Percentiles rank a stretch among this genome's conserved stretches.
These are phyloP conservation scores for Diaphora mendica DNA, from an alignment of 2,888 invertebrate genomes.

Conservation along the genomic window DNA sequence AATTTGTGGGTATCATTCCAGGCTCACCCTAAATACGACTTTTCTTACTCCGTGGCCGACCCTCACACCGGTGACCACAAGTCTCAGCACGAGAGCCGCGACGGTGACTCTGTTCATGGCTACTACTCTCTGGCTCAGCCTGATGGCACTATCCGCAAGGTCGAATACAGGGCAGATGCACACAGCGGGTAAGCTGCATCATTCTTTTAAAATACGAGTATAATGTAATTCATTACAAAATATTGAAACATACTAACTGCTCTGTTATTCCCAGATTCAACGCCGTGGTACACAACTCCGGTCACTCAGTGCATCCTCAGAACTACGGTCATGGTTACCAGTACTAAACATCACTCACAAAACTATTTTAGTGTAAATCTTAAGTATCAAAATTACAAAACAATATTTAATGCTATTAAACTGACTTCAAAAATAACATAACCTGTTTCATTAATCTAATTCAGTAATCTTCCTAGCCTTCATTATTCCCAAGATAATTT, in stretches of 20 bases:
- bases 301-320: constrained; percentile 67
- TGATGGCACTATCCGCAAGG: constrained; percentile 83
- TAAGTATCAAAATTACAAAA: too few relatives aligned
- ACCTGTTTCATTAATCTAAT: too few relatives aligned
- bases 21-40: constrained; percentile 80
- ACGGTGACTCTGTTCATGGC: constrained; percentile 86
- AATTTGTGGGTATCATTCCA: constrained; percentile 31
- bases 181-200: constrained; percentile 52
- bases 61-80: constrained; percentile 86
- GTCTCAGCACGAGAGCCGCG: constrained; percentile 83
- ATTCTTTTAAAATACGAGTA: background rate
- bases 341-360: constrained; percentile 40
- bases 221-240: background rate
- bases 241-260: background rate
- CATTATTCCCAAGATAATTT: background rate
- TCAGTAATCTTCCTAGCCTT: too few relatives aligned
- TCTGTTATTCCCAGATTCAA: constrained; percentile 71
- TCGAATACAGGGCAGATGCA: constrained; percentile 77
- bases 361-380: constrained; percentile 4
- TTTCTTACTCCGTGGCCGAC: constrained; percentile 84
- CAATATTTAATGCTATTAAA: too few relatives aligned
- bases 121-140: constrained; percentile 85
- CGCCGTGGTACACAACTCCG: constrained; percentile 79
- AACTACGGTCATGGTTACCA: constrained; percentile 61
- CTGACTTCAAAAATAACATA: too few relatives aligned